Conservation (phyloP, 2,113 vertebrate genomes). For the Hemicordylus capensis region DNA sequence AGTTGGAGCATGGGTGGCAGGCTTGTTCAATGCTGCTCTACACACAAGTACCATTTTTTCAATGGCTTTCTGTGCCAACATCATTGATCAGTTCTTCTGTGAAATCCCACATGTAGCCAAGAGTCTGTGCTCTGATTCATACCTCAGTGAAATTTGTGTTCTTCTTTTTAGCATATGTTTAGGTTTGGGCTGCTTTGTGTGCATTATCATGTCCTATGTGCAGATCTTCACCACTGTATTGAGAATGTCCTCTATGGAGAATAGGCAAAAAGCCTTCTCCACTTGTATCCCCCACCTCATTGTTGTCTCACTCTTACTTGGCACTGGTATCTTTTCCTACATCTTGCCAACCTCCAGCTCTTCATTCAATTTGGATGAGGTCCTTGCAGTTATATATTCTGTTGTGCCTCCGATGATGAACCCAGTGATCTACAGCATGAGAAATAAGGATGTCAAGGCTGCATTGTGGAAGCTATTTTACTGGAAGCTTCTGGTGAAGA, state of each 20-base stretch:
- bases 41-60: neutral
- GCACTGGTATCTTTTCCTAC: neutral
- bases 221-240: neutral
- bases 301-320: neutral
- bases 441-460: neutral
- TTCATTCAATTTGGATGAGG: neutral
- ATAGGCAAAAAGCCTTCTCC: neutral
- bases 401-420: neutral
- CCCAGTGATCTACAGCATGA: neutral
- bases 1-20: neutral
- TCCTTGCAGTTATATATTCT: neutral
- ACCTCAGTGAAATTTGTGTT: neutral
- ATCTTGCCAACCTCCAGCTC: neutral
- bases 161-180: neutral
- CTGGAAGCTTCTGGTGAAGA: no score
- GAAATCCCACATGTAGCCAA: neutral
- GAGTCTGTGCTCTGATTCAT: neutral
- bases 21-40: neutral
- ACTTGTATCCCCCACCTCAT: neutral
- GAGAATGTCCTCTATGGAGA: neutral
- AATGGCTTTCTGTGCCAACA: neutral
- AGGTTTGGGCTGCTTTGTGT: neutral
- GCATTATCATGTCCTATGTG: neutral
- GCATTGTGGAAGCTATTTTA: neutral
- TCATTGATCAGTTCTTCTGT: neutral